phyloP scores from a whole-genome alignment of 1,140 invertebrate genomes.

The Leptinotarsa texana region DNA sequence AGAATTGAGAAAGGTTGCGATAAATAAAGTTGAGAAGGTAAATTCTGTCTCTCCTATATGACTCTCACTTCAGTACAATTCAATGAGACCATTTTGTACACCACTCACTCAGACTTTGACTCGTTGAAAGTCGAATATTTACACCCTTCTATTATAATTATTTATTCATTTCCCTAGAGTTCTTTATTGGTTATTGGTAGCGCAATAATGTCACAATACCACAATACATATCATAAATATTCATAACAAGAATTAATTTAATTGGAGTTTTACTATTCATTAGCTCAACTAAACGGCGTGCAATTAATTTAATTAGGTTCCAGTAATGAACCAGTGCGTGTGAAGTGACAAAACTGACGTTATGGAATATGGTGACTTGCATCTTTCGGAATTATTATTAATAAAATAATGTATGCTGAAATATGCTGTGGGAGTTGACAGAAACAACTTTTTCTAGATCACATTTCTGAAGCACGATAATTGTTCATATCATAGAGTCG shows the following conservation, averaged over 20 bases:
- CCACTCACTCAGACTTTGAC: not conserved
- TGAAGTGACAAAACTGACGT: not conserved
- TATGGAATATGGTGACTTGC: not conserved
- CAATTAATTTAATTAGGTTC: conserved; percentile 3
- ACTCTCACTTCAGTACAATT: no score
- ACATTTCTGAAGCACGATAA: no score
- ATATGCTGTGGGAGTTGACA: no score
- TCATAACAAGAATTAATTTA: not conserved
- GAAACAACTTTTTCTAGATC: no score
- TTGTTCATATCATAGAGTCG: no score
- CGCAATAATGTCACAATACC: not conserved
- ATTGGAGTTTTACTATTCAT: not conserved
- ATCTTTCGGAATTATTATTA: not conserved
- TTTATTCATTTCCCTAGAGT: not conserved
- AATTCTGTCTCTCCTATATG: no score
- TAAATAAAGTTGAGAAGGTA: no score
- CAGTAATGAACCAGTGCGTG: not conserved
- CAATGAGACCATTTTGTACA: no score
- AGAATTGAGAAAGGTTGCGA: no score
- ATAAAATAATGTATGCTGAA: not conserved
- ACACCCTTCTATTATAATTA: not conserved
- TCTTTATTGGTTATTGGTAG: no score
- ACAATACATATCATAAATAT: not conserved
- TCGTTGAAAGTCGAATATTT: not conserved
- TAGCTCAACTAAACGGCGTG: not conserved